Evolutionary conservation across 2,113 vertebrate genomes (phyloP).

Genomic region (Leucopsar rothschildi): DNA sequence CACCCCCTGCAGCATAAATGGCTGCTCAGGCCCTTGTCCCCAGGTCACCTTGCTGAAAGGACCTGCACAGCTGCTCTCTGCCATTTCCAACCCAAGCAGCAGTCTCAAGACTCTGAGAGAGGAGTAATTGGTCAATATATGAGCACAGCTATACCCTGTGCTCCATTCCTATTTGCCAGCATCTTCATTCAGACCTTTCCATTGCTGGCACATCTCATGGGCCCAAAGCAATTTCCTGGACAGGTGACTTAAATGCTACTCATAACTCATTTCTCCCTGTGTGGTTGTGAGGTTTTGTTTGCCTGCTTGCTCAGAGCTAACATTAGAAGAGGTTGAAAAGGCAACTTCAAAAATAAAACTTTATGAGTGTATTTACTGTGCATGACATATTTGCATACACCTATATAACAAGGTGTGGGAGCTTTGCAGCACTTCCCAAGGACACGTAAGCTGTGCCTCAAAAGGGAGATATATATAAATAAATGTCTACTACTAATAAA

Average conservation of each 20-base stretch:
- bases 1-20: neutral
- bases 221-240: slow-evolving; percentile 1
- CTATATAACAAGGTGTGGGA: neutral
- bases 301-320: neutral
- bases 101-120: neutral
- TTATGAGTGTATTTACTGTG: neutral
- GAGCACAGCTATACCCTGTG: neutral
- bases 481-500: neutral
- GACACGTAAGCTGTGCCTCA: neutral
- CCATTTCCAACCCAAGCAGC: neutral
- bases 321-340: neutral
- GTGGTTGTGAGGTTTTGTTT: neutral
- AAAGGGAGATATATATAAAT: neutral
- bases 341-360: neutral
- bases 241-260: neutral
- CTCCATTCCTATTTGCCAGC: neutral
- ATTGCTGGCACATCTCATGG: neutral
- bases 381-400: neutral
- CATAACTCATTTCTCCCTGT: neutral
- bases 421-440: neutral
- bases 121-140: neutral
- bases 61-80: neutral
- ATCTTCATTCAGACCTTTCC: slow-evolving; percentile 46
- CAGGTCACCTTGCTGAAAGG: neutral
- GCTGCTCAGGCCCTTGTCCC: neutral